Percentiles rank a stretch among this genome's conserved stretches.
phyloP scores from a whole-genome alignment of 2,113 vertebrate species.

The Callorhinus ursinus region DNA sequence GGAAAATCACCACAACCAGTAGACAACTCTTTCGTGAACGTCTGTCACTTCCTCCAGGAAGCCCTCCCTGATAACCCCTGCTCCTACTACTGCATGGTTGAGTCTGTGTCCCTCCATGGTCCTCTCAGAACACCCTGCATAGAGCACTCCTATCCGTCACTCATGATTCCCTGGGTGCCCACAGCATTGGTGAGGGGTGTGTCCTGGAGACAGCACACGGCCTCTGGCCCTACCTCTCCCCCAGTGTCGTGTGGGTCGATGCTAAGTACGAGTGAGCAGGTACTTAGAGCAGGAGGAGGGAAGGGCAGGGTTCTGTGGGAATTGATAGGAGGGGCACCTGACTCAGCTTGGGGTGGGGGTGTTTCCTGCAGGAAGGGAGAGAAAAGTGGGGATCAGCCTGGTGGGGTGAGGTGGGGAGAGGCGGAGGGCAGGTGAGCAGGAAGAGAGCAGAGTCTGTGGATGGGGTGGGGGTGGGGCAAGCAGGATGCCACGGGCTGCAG shows the following conservation, averaged over 20 bases:
- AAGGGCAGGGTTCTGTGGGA: background rate
- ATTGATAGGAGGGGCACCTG: background rate
- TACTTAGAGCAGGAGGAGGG: no score
- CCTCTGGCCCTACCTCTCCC: background rate
- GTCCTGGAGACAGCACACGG: background rate
- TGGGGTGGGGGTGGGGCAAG: background rate
- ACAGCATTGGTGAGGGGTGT: no score
- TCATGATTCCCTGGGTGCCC: background rate
- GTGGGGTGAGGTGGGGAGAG: rapidly evolving
- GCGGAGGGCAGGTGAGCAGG: background rate
- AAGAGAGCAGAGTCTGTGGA: no score
- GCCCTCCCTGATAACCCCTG: background rate
- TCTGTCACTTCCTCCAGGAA: background rate
- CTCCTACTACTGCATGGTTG: rapidly evolving
- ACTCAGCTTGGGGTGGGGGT: background rate
- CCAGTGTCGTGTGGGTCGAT: background rate
- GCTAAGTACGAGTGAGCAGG: background rate
- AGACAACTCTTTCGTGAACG: rapidly evolving
- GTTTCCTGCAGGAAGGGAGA: background rate
- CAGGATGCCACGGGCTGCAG: rapidly evolving
- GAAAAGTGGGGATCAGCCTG: background rate
- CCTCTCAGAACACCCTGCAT: background rate
- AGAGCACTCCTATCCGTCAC: rapidly evolving
- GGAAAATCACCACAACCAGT: rapidly evolving
- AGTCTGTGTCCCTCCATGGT: background rate